A percentile compares a stretch with the other conserved stretches of the same genome.
Conservation (phyloP, 1,140 invertebrate species). For the Aphis gossypii region DNA sequence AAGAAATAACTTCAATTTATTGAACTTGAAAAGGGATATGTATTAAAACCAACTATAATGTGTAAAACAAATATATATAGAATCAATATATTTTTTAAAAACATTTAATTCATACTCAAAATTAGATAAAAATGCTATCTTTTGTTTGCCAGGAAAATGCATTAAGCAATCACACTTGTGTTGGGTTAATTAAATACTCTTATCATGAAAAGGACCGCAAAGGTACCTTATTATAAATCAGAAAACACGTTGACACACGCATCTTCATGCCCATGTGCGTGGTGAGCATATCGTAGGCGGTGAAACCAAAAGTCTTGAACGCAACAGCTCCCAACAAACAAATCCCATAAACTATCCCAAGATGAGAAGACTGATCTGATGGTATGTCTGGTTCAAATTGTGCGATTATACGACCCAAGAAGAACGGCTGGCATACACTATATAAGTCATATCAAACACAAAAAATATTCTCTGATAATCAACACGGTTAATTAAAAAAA, state of each 20-base stretch:
- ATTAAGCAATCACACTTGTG: constrained; percentile 42
- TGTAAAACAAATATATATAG: not conserved
- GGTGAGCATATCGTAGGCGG: constrained; percentile 80
- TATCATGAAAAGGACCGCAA: constrained; percentile 29
- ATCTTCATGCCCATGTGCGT: constrained; percentile 81
- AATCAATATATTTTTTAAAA: not conserved
- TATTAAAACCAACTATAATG: not conserved
- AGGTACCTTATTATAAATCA: constrained; percentile 83
- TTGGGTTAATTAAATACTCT: constrained; percentile 29
- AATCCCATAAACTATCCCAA: constrained; percentile 73
- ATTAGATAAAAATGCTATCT: constrained; percentile 35
- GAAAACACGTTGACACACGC: constrained; percentile 77
- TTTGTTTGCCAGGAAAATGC: constrained; percentile 35
- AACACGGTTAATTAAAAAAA: not conserved
- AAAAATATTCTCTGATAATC: constrained; percentile 46
- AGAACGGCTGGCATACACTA: constrained; percentile 61
- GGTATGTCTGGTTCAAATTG: constrained; percentile 62
- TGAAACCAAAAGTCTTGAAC: constrained; percentile 75
- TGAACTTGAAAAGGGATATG: not conserved
- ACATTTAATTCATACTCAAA: not conserved
- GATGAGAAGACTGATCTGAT: constrained; percentile 65
- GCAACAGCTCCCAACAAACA: constrained; percentile 75
- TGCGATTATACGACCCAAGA: constrained; percentile 64
- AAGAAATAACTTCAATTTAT: not conserved
- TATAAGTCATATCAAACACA: constrained; percentile 42